A percentile compares a stretch with the other conserved stretches of the same genome.
These are phyloP conservation scores for Ranitomeya variabilis DNA, from an alignment of 2,113 vertebrate genomes.

Conservation along the genomic window DNA sequence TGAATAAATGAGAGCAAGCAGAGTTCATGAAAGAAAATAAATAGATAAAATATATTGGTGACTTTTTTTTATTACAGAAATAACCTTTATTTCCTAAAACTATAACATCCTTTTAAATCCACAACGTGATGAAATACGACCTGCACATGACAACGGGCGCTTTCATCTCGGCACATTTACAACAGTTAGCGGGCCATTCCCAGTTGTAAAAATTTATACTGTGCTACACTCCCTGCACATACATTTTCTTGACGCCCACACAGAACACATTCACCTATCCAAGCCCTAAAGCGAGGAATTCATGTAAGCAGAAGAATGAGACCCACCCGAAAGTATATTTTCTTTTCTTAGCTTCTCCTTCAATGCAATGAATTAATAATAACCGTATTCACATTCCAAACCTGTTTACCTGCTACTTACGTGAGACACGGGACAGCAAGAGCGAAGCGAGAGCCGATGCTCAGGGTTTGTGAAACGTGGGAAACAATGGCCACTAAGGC, in stretches of 20 bases:
- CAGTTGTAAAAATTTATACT: conserved; percentile 9
- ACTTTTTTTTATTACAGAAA: not conserved
- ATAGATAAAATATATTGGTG: not conserved
- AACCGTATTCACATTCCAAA: conserved; percentile 30
- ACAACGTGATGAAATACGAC: too few species aligned
- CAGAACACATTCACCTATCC: conserved; percentile 27
- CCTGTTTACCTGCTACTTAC: not conserved
- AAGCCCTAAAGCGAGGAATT: conserved; percentile 47
- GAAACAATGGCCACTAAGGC: not conserved
- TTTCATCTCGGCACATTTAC: conserved; percentile 22
- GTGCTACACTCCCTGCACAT: not conserved
- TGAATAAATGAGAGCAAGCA: not conserved
- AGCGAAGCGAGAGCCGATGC: not conserved
- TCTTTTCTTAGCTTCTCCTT: conserved; percentile 29
- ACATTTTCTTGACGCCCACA: conserved; percentile 41
- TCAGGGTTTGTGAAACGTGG: not conserved
- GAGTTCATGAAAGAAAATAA: not conserved
- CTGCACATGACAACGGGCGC: not conserved
- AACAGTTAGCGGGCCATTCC: conserved; percentile 6
- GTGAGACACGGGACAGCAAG: not conserved
- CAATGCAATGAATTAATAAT: conserved; percentile 31
- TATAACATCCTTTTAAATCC: not conserved
- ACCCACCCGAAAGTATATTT: conserved; percentile 47
- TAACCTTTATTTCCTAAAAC: not conserved
- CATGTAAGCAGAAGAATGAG: conserved; percentile 17